Conservation (phyloP, 2,797 vertebrate genomes). For the Prunella strophiata region DNA sequence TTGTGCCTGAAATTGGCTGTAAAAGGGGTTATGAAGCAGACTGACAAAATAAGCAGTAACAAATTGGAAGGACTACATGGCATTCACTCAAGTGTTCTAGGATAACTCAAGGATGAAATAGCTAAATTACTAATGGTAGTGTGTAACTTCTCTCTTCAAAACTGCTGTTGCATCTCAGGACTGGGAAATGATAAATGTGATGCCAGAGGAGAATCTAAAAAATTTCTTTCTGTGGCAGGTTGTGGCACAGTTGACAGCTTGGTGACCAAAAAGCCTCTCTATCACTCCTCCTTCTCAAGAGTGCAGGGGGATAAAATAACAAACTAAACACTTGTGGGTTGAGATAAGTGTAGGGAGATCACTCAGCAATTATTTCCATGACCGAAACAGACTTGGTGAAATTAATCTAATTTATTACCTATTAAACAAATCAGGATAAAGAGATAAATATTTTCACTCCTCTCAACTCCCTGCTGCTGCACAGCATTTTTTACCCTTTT, state of each 20-base stretch:
- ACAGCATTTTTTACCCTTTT: neutral
- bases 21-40: neutral
- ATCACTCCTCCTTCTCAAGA: neutral
- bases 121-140: neutral
- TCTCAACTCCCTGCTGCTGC: neutral
- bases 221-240: neutral
- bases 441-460: neutral
- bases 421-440: neutral
- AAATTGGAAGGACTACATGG: neutral
- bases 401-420: neutral
- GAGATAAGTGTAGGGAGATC: neutral
- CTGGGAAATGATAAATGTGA: neutral
- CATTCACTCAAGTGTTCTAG: constrained; percentile 18
- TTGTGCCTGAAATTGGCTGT: neutral
- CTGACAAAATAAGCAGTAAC: neutral
- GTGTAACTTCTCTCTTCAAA: neutral
- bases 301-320: neutral
- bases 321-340: neutral
- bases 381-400: neutral
- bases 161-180: neutral
- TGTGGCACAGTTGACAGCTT: neutral
- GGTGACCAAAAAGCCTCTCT: neutral
- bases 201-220: neutral
- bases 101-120: constrained; percentile 20
- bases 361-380: neutral